Evolutionary conservation across 2,888 invertebrate species (phyloP).

Genomic region (Stramonita haemastoma): DNA sequence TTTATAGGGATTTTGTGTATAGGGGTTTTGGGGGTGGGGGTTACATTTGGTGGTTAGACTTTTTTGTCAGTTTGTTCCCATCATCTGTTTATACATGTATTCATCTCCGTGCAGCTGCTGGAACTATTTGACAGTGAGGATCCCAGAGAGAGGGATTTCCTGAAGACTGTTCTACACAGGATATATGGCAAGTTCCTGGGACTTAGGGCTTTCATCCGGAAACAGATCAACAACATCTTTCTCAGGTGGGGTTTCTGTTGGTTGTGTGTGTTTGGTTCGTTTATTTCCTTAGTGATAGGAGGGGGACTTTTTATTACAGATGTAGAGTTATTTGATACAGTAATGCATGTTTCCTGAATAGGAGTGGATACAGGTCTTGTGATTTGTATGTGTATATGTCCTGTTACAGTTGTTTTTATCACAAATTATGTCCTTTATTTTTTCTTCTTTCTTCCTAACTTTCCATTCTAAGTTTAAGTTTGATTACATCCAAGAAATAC

Average conservation of each 20-base stretch:
- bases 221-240: conserved; percentile 99
- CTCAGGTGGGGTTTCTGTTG: conserved; percentile 81
- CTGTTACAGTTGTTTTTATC: background rate
- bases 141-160: conserved; percentile 98
- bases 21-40: no score
- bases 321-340: no score
- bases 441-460: background rate
- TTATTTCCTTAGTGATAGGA: background rate
- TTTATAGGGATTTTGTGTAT: no score
- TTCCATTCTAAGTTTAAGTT: background rate
- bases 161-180: conserved; percentile 99
- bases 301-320: no score
- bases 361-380: no score
- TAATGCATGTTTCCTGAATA: no score
- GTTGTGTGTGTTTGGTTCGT: background rate
- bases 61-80: no score
- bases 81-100: no score
- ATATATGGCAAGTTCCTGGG: conserved; percentile 99
- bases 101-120: conserved; percentile 84
- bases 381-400: no score
- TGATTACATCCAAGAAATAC: background rate
- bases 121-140: conserved; percentile 99
- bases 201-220: conserved; percentile 98
- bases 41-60: no score
- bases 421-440: background rate